Base-by-base conservation (phyloP, 2,797 vertebrate species). In the Champsocephalus esox region DNA sequence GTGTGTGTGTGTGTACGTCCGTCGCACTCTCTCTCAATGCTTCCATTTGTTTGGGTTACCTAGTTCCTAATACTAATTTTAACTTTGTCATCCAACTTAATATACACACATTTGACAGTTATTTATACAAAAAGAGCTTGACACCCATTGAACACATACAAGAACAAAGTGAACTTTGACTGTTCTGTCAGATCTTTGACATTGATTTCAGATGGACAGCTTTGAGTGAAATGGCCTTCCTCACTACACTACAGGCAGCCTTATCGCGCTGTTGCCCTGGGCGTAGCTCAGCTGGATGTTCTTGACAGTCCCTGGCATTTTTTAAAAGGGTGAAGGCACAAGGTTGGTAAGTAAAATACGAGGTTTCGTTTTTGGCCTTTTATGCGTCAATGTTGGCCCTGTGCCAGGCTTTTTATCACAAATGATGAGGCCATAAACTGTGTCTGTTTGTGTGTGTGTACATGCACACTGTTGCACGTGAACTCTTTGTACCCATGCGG, bases 201-300 rank as follows among this genome's bases (percentile, higher is more conserved):
- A 45, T 13, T 28, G 28, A 28, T 28, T 82, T 73, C 57, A 79
- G 72, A 90, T 87, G 83, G 80, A 38, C 7, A 38, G 34, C 34
- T 38, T 38, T 38, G 34, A 83, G 56, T 52, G 1, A 67, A 80
- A 70, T 70, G 66, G 45, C 60, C 50, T 66, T 64, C 65, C 48
- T 54, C 64, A 58, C 61, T 38, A 38, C 34, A 38, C 34, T 9
- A 34, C 67, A 74, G 43, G 60, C 65, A 51, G 50, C 75, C 75
- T 52, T 14, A 58, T 81, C 50, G 75, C 0, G 6, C 56, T 28
- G 75, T 79, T 13, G 12, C 60, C 38, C 69, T 91, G 88, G 91
- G 92, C n/a, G 81, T 92, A 80, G 61, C 71, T 7, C 84, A 88
- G 61, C 84, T 93, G 59, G 88, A 94, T 58, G 49, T 90, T 66